Evolutionary conservation across 2,797 vertebrate species (phyloP).

Genomic region (Sardinella longiceps): DNA sequence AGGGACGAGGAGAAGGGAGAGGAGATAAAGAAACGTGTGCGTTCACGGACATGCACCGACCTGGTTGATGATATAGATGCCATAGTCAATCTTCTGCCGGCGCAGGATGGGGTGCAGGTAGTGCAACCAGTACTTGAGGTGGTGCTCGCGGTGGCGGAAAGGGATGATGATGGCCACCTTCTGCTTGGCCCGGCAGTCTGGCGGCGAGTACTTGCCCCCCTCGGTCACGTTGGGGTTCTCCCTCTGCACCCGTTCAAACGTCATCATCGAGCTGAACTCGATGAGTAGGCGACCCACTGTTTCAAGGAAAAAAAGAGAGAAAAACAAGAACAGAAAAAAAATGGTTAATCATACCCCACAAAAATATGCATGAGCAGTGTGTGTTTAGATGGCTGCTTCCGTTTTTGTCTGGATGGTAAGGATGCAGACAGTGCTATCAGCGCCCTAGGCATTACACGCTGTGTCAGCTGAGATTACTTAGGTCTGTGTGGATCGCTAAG

Average conservation of each 20-base stretch:
- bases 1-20: neutral
- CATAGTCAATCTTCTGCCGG: constrained; percentile 93
- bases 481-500: neutral
- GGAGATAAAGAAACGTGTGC: neutral
- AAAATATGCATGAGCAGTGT: neutral
- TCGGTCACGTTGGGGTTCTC: constrained; percentile 94
- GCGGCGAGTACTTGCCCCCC: constrained; percentile 89
- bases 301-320: neutral
- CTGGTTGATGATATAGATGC: constrained; percentile 90
- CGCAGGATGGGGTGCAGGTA: constrained; percentile 96
- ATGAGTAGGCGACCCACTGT: constrained; percentile 96
- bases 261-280: constrained; percentile 97
- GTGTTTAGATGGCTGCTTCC: neutral
- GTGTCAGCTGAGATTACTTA: neutral
- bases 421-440: neutral
- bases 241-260: constrained; percentile 93
- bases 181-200: constrained; percentile 89
- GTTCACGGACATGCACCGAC: constrained; percentile 22
- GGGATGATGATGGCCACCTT: constrained; percentile 98
- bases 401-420: neutral
- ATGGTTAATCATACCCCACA: neutral
- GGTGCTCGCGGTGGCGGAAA: constrained; percentile 94
- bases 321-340: neutral
- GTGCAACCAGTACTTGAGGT: constrained; percentile 98
- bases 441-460: neutral